Evolutionary conservation across 2,113 vertebrate genomes (phyloP).

Genomic region (Aphyosemion australe): DNA sequence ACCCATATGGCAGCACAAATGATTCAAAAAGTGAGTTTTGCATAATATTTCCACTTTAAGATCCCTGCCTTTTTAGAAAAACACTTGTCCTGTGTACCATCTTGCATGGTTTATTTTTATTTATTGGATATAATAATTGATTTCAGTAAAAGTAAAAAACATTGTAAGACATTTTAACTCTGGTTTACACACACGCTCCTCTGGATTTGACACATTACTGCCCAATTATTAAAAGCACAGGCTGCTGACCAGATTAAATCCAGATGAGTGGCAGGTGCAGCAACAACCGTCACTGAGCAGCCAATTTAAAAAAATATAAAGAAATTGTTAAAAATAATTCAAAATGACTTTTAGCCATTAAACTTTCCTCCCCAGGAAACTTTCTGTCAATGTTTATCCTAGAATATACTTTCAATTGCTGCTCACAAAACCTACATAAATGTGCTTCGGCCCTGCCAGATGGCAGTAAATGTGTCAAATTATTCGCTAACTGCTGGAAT

Average conservation of each 20-base stretch:
- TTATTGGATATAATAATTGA: background rate
- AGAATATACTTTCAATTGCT: background rate
- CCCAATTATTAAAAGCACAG: background rate
- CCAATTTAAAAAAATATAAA: background rate
- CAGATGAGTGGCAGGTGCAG: background rate
- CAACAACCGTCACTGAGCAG: background rate
- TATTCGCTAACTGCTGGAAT: conserved; percentile 29
- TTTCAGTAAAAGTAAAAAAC: background rate
- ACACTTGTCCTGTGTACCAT: too few relatives aligned
- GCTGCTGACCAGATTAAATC: background rate
- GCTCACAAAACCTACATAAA: conserved; percentile 12
- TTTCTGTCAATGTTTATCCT: conserved; percentile 4
- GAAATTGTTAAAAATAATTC: background rate
- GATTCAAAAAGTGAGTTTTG: too few relatives aligned
- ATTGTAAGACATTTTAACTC: background rate
- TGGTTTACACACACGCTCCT: conserved; percentile 40
- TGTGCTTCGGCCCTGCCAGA: conserved; percentile 37
- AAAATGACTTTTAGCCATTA: background rate
- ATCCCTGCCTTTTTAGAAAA: too few relatives aligned
- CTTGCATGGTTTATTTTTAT: too few relatives aligned
- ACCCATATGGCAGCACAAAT: too few relatives aligned
- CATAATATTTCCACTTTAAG: too few relatives aligned
- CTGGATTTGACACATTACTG: conserved; percentile 38
- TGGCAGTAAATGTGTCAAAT: conserved; percentile 50
- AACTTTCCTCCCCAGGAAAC: background rate